These are phyloP conservation scores for Gobiocypris rarus DNA, from an alignment of 2,113 vertebrate genomes.

Conservation along the genomic window DNA sequence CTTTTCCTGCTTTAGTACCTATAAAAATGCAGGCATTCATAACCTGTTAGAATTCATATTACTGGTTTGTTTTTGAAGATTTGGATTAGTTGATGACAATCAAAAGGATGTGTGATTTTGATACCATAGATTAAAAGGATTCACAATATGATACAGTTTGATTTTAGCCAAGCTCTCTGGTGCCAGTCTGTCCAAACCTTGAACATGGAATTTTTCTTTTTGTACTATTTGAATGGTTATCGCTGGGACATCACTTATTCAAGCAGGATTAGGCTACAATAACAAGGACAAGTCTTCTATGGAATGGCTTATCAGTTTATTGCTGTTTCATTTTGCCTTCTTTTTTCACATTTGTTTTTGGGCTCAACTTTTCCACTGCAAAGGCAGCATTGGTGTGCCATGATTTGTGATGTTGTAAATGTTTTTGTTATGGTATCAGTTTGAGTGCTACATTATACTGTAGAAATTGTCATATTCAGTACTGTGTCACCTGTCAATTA, in stretches of 20 bases:
- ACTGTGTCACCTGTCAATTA: not conserved
- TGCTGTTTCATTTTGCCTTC: not conserved
- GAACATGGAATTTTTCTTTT: not conserved
- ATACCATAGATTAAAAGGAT: not conserved
- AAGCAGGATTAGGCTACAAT: conserved; percentile 7
- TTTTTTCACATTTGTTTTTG: not conserved
- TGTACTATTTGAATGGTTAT: conserved; percentile 30
- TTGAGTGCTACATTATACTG: not conserved
- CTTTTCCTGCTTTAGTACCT: not conserved
- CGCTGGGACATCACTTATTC: conserved; percentile 1
- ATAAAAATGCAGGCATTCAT: not conserved
- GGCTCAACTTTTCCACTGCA: not conserved
- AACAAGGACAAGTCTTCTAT: conserved; percentile 25
- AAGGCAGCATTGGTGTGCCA: not conserved
- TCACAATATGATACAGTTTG: not conserved
- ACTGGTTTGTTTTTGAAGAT: not conserved
- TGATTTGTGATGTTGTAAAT: not conserved
- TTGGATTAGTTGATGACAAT: conserved; percentile 3
- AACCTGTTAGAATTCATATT: not conserved
- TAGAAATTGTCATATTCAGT: not conserved
- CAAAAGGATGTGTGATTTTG: not conserved
- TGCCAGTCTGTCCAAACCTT: conserved; percentile 23
- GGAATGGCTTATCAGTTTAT: conserved; percentile 22
- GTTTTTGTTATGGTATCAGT: not conserved
- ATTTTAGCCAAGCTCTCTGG: not conserved